Percentiles rank a stretch among this genome's conserved stretches.
Evolutionary conservation across 2,888 invertebrate species (phyloP).

Genomic region (Heliconius cydno): DNA sequence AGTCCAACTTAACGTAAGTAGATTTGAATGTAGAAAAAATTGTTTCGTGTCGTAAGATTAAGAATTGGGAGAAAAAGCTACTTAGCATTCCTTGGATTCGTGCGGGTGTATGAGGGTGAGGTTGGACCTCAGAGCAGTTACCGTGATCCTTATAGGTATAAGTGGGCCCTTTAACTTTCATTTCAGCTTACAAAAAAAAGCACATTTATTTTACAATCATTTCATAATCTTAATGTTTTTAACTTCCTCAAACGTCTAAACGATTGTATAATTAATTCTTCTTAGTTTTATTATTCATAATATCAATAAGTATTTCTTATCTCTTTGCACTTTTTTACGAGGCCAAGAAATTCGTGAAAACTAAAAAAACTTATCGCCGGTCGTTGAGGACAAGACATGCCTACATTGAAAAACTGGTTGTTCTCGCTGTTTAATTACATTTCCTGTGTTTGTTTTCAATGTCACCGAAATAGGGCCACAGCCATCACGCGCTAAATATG

Average conservation of each 20-base stretch:
- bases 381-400: background rate
- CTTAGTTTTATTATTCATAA: background rate
- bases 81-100: no score
- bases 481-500: conserved; percentile 33
- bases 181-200: no score
- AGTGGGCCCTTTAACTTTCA: no score
- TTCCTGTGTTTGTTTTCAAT: conserved; percentile 48
- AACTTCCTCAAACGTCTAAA: no score
- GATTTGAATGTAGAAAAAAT: background rate
- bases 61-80: background rate
- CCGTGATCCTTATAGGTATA: no score
- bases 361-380: conserved; percentile 22
- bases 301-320: background rate
- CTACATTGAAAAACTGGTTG: conserved; percentile 40
- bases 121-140: no score
- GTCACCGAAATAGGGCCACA: conserved; percentile 40
- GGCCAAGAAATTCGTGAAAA: background rate
- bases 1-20: background rate
- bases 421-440: conserved; percentile 36
- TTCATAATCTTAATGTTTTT: background rate
- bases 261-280: no score
- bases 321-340: conserved; percentile 9
- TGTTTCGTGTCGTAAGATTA: background rate
- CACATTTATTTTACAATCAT: no score
- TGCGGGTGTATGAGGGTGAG: no score